Evolutionary conservation across 2,888 invertebrate genomes (phyloP).

Genomic region (Antitype chi): DNA sequence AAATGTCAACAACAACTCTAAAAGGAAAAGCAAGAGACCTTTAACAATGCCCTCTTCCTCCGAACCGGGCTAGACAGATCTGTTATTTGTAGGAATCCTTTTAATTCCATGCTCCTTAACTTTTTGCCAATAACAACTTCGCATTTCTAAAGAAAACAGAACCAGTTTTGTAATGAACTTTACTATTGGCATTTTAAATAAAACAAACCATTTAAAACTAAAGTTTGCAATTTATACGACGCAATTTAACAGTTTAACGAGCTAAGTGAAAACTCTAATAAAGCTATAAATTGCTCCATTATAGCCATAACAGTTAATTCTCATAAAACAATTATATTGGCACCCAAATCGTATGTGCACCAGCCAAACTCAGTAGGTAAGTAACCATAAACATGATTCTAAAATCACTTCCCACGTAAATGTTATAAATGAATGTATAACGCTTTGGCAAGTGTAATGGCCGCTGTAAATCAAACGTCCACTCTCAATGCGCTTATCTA

Average conservation of each 20-base stretch:
- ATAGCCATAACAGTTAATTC: slow-evolving; percentile 5
- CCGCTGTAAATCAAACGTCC: slow-evolving; percentile 54
- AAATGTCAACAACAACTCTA: slow-evolving; percentile 54
- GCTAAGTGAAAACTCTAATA: slow-evolving; percentile 19
- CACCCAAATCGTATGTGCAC: slow-evolving; percentile 23
- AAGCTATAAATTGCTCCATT: slow-evolving; percentile 26
- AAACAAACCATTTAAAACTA: slow-evolving; percentile 27
- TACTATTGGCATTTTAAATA: slow-evolving; percentile 34
- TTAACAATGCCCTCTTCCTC: slow-evolving; percentile 51
- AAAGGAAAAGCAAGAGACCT: slow-evolving; percentile 59
- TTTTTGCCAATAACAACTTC: slow-evolving; percentile 29
- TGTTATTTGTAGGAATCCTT: slow-evolving; percentile 29
- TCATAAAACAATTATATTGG: slow-evolving; percentile 37
- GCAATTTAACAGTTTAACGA: slow-evolving; percentile 11
- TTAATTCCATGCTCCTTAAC: slow-evolving; percentile 25
- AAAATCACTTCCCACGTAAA: slow-evolving; percentile 57
- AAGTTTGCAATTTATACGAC: slow-evolving; percentile 11
- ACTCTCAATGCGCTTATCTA: slow-evolving; percentile 55
- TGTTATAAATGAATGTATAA: slow-evolving; percentile 48
- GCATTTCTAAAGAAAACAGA: slow-evolving; percentile 30
- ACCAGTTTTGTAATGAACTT: slow-evolving; percentile 25
- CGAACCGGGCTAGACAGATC: slow-evolving; percentile 37
- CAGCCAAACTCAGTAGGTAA: slow-evolving; percentile 5
- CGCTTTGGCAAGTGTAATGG: slow-evolving; percentile 59
- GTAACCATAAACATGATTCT: slow-evolving; percentile 37